phyloP scores from a whole-genome alignment of 2,113 vertebrate genomes.

The Dasyurus viverrinus region DNA sequence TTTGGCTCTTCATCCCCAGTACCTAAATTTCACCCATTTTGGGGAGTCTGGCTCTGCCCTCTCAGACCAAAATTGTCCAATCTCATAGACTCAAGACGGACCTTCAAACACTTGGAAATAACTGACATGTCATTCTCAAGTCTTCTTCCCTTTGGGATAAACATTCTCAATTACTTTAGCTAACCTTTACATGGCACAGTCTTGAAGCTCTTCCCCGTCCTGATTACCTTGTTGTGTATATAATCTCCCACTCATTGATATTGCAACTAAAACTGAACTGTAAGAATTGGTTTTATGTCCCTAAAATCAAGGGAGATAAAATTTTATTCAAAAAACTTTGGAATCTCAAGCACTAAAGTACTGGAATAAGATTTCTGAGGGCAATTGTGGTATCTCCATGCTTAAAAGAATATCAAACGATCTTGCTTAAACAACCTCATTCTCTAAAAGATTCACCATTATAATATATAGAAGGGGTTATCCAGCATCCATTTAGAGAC shows the following conservation, averaged over 20 bases:
- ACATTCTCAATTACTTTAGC: neutral
- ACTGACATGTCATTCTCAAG: neutral
- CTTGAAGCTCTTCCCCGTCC: neutral
- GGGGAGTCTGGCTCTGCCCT: neutral
- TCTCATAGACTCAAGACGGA: fast-evolving
- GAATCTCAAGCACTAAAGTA: neutral
- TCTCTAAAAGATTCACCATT: neutral
- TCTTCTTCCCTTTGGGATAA: neutral
- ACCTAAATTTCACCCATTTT: neutral
- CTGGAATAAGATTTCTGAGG: neutral
- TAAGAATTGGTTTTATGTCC: neutral
- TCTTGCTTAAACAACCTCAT: neutral
- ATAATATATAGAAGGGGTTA: neutral
- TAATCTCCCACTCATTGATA: neutral
- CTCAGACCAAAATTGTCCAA: neutral
- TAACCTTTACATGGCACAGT: neutral
- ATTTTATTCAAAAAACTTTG: neutral
- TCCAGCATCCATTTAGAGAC: neutral
- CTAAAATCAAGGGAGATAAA: neutral
- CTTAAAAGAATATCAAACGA: neutral
- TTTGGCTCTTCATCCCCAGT: neutral
- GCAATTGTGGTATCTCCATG: neutral
- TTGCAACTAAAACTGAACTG: neutral
- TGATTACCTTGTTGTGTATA: neutral
- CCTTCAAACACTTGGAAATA: neutral